A percentile compares a stretch with the other conserved stretches of the same genome.
Conservation (phyloP, 1,140 invertebrate genomes). For the Atta colombica region DNA sequence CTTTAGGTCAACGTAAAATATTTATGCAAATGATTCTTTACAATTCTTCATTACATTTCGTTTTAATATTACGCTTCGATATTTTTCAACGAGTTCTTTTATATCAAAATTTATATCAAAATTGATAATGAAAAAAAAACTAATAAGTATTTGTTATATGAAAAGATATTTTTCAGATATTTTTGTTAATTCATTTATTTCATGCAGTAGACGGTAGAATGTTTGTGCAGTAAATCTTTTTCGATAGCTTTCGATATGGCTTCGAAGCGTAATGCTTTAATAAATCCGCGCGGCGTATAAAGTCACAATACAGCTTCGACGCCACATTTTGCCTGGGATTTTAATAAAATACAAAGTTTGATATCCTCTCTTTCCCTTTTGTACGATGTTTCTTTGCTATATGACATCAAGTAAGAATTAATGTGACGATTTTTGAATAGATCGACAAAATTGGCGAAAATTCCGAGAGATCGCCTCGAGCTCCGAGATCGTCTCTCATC, state of each 20-base stretch:
- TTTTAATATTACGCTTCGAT: neutral
- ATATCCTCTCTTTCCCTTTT: neutral
- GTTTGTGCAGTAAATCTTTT: slow-evolving; percentile 6
- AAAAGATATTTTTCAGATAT: slow-evolving; percentile 20
- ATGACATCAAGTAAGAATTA: slow-evolving; percentile 27
- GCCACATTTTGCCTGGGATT: neutral
- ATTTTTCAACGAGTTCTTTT: neutral
- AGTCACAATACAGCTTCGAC: neutral
- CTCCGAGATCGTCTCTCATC: slow-evolving; percentile 63
- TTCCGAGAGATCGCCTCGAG: slow-evolving; percentile 48
- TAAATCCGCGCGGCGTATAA: neutral
- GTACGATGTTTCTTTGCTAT: neutral
- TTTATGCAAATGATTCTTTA: neutral
- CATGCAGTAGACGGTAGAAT: neutral
- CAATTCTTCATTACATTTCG: neutral
- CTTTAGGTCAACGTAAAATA: neutral
- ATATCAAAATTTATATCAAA: neutral
- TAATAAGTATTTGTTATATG: neutral
- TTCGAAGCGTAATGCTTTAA: neutral
- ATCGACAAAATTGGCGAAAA: slow-evolving; percentile 60
- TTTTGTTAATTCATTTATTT: neutral
- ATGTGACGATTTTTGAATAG: slow-evolving; percentile 26
- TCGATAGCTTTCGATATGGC: neutral
- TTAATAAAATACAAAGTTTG: slow-evolving; percentile 23
- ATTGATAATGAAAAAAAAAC: neutral